Evolutionary conservation across 2,888 invertebrate species (phyloP).

Genomic region (Pegoplata infirma): DNA sequence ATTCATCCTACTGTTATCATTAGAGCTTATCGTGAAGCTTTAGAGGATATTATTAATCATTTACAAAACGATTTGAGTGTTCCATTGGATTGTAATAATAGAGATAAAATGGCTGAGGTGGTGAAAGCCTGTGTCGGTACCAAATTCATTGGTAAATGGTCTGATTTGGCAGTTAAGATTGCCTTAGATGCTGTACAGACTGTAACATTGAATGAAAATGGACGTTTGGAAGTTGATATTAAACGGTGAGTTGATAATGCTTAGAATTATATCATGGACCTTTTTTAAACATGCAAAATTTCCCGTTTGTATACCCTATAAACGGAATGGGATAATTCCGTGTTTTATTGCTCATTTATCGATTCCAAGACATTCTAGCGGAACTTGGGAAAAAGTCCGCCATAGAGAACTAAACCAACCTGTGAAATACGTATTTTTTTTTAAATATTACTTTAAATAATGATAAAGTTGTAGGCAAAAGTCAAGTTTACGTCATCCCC

Average conservation of each 20-base stretch:
- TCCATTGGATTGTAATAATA: conserved; percentile 89
- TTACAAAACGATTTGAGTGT: conserved; percentile 90
- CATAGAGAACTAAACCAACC: too few relatives aligned
- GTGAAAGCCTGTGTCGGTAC: conserved; percentile 96
- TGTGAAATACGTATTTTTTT: too few relatives aligned
- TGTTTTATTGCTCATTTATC: too few relatives aligned
- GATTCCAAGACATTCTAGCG: too few relatives aligned
- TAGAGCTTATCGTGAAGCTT: conserved; percentile 93
- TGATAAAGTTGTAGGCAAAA: too few relatives aligned
- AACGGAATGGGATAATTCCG: too few relatives aligned
- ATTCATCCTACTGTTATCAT: conserved; percentile 99
- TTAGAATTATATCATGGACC: too few relatives aligned
- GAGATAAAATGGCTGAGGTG: conserved; percentile 89
- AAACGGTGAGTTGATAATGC: conserved; percentile 82
- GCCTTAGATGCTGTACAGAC: conserved; percentile 96
- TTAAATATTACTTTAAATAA: too few relatives aligned
- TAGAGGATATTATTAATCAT: conserved; percentile 93
- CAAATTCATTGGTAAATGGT: conserved; percentile 97
- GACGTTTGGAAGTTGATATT: conserved; percentile 96
- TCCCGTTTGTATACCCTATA: too few relatives aligned
- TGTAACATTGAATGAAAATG: conserved; percentile 92
- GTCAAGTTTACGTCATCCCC: too few relatives aligned
- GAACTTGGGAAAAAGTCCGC: too few relatives aligned
- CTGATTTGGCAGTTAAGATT: conserved; percentile 96
- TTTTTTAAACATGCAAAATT: too few relatives aligned